Conservation (phyloP, 2,888 invertebrate genomes). For the Thera britannica region DNA sequence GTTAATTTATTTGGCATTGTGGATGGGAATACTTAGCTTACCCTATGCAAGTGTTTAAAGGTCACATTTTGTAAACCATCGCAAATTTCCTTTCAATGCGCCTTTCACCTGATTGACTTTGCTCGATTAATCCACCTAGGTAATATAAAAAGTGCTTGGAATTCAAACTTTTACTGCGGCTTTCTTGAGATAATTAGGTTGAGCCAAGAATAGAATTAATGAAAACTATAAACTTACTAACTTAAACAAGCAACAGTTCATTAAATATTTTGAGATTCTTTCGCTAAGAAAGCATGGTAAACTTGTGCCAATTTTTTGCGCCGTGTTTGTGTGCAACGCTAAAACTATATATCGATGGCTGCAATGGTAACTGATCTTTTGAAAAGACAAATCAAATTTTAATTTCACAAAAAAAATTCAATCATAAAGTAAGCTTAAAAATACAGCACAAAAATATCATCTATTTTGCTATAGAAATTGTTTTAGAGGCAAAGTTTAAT, state of each 20-base stretch:
- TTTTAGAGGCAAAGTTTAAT: conserved; percentile 65
- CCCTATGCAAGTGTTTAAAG: conserved; percentile 11
- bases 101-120: not conserved
- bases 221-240: too few species aligned
- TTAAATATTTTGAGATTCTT: too few species aligned
- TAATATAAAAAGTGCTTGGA: not conserved
- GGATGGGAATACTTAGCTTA: conserved; percentile 21
- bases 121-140: not conserved
- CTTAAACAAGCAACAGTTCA: too few species aligned
- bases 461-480: conserved; percentile 40
- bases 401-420: not conserved
- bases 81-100: not conserved
- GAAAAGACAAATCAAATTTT: not conserved
- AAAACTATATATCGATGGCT: too few species aligned
- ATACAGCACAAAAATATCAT: conserved; percentile 10
- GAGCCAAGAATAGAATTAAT: too few species aligned
- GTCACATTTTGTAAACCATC: conserved; percentile 19
- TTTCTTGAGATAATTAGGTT: too few species aligned
- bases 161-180: too few species aligned
- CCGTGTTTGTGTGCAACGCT: too few species aligned
- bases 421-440: conserved; percentile 18
- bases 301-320: too few species aligned
- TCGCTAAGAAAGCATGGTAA: too few species aligned
- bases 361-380: too few species aligned
- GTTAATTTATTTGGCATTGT: conserved; percentile 45